These are phyloP conservation scores for Sarotherodon lohbergeri DNA, from an alignment of 2,113 vertebrate species.

Conservation along the genomic window DNA sequence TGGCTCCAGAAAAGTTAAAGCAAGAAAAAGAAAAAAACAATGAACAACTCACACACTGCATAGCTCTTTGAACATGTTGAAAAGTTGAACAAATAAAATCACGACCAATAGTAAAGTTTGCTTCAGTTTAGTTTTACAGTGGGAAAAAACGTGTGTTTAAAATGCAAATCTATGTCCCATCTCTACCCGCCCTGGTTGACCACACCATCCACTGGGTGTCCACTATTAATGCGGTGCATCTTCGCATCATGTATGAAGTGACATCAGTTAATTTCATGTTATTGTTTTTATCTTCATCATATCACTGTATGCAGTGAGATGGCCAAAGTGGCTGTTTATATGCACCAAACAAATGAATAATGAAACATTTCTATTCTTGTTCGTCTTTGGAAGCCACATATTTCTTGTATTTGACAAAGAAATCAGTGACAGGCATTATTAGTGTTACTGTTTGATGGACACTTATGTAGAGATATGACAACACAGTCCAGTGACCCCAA, in stretches of 20 bases:
- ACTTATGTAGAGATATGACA: background rate
- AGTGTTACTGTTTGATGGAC: background rate
- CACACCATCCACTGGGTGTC: background rate
- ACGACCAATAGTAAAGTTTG: background rate
- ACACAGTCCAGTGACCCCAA: background rate
- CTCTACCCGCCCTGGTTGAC: background rate
- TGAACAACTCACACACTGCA: background rate
- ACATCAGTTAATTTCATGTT: background rate
- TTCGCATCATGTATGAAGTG: background rate
- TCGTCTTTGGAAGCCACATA: background rate
- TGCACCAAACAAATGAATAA: background rate
- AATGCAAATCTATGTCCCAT: background rate
- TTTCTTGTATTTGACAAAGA: background rate
- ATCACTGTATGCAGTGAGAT: background rate
- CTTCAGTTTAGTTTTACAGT: background rate
- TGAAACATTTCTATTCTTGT: background rate
- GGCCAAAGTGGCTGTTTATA: background rate
- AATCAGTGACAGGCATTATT: background rate
- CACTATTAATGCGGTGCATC: background rate
- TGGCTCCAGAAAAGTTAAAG: background rate
- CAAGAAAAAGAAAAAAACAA: background rate
- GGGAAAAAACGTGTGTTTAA: fast-evolving
- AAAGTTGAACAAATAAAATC: background rate
- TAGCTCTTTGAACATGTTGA: background rate
- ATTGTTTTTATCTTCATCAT: background rate